Evolutionary conservation across 2,888 invertebrate species (phyloP).

Genomic region (Drosophila ustulata): DNA sequence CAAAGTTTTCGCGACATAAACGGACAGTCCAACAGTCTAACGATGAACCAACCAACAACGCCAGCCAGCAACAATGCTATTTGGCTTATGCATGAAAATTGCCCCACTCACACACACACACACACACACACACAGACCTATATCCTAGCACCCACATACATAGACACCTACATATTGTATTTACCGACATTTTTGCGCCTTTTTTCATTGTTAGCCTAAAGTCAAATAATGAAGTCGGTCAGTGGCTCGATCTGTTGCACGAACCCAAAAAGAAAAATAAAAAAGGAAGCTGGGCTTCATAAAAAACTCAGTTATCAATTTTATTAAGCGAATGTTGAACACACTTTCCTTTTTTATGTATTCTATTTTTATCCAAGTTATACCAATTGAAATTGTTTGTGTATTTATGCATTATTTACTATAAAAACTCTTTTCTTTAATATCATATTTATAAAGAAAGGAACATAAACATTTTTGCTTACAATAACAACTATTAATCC

Average conservation of each 20-base stretch:
- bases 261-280: constrained; percentile 19
- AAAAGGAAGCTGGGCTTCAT: constrained; percentile 12
- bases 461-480: neutral
- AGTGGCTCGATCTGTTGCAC: constrained; percentile 66
- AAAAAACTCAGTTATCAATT: neutral
- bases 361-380: too few species aligned
- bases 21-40: constrained; percentile 61
- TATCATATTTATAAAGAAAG: too few species aligned
- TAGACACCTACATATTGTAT: constrained; percentile 18
- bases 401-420: too few species aligned
- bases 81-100: constrained; percentile 53
- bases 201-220: constrained; percentile 33
- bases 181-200: constrained; percentile 27
- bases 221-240: constrained; percentile 71
- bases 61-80: constrained; percentile 49
- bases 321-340: neutral
- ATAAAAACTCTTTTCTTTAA: too few species aligned
- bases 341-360: constrained; percentile 3
- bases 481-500: neutral
- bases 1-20: constrained; percentile 81
- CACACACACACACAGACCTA: constrained; percentile 17
- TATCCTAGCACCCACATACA: constrained; percentile 16
- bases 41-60: constrained; percentile 7
- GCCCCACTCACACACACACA: constrained; percentile 21
- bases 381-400: too few species aligned